Evolutionary conservation across 92 coral and sea anemone species (phyloP), one percentile per base, ranked within the genome.

Genomic region (Ricordea florida): DNA sequence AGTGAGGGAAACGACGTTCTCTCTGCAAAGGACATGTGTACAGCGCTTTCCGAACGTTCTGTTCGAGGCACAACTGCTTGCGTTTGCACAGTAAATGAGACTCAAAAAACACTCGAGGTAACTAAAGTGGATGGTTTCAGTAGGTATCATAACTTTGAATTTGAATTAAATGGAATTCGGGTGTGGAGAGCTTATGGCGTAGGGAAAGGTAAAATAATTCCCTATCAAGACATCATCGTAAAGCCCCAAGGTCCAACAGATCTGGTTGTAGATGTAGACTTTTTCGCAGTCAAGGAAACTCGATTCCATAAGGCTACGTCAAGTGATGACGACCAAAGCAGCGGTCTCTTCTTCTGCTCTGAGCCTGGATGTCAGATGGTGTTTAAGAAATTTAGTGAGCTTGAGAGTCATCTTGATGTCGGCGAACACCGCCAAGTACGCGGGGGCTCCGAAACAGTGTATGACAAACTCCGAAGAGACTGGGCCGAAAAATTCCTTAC

Each of bases 401-500:
- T 81, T 18, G 87, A 81, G 44, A 61, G 47, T 49, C 81, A 81
- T 72, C 53, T 81, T 40, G 81, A 71, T 81, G 87, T 62, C 41
- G 74, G 81, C 3, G 76, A 64, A 47, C 88, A 74, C 74, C 36
- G 80, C 57, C 51, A 49, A 34, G 69, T 29, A 34, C 49, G 0
- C 56, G n/a, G 47, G 32, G 30, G 55, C 11, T 24, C 69, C 6
- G 65, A 42, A 33, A 80, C 36, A 2, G 36, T 62, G 16, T 82
- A 82, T 30, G 83, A 66, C 78, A 66, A 57, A 68, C 46, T 83
- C 20, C 65, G 62, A 35, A 83, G 71, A 43, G 83, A 83, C 28
- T 83, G 86, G 85, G 91, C 78, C 31, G 81, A 51, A 23, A 72
- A 72, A 23, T 85, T 85, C 31, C 63, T 36, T 16, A 52, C 86